Conservation (phyloP, 2,113 vertebrate species). For the Melanerpes aurifrons region DNA sequence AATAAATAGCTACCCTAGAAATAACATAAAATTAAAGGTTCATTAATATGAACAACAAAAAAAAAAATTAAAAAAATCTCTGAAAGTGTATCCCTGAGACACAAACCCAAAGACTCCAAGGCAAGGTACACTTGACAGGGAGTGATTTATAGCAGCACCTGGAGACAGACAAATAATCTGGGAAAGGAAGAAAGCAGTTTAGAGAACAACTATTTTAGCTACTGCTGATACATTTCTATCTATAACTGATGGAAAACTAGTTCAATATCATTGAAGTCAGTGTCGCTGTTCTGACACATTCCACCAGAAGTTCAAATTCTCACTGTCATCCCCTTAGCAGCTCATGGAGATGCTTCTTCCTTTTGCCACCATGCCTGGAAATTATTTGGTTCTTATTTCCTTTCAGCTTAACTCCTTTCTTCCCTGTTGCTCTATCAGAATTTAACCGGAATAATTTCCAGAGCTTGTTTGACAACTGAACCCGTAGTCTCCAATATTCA, state of each 20-base stretch:
- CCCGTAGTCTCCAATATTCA: conserved; percentile 27
- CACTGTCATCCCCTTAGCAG: no score
- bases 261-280: background rate
- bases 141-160: background rate
- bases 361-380: background rate
- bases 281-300: background rate
- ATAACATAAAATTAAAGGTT: background rate
- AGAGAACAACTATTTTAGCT: background rate
- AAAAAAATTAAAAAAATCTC: no score
- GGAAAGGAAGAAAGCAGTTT: background rate
- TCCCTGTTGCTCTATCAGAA: background rate
- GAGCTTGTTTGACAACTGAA: conserved; percentile 26
- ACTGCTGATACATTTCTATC: background rate
- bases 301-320: background rate
- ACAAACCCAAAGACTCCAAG: background rate
- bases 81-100: background rate
- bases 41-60: background rate
- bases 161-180: background rate
- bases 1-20: background rate
- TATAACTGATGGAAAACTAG: background rate
- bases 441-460: background rate
- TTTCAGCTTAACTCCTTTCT: background rate
- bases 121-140: background rate
- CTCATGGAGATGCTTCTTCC: background rate
- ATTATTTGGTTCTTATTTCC: background rate